Base-by-base conservation (phyloP, 2,888 invertebrate species). In the Drosophila greeni region DNA sequence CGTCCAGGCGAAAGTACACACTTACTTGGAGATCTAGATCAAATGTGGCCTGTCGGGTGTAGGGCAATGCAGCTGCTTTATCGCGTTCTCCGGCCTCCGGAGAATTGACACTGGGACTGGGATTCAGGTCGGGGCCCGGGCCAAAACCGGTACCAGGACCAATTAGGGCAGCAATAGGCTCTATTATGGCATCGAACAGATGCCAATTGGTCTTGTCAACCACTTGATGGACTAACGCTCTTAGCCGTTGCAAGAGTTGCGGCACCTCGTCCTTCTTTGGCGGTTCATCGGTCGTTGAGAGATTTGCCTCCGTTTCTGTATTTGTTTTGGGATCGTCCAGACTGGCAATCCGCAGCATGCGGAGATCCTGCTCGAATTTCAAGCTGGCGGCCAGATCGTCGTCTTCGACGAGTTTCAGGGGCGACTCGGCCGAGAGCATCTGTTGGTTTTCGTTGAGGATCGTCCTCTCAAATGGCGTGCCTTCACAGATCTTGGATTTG, bases 391-490 rank as follows among this genome's bases (percentile, higher is more conserved):
- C 42, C 8, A 69, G 9, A 3, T 43, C 47, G 9, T 82, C 79
- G 49, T 79, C 79, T 14, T 82, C 74, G 2, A 77, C 61, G 0
- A 79, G 49, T 26, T 79, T 80, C 6, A 79, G 36, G 0, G 79
- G 79, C 11, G 79, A 79, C 24, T 79, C 79, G 0, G 74, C 77
- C 5, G 80, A 65, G 23, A 79, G 49, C 82, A 79, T 82, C 67
- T 79, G 75, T 12, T 72, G 59, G 43, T 56, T 69, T 16, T 77
- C 77, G 7, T 14, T 47, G 1, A 80, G 16, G 8, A 75, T 66
- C 0, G 54, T 61, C 6, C 53, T 55, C 23, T 74, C 64, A 7
- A 76, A 70, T 4, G 43, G 60, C 0, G 58, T 47, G 7, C 61
- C 34, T 11, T 26, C 42, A 9, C 45, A 20, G 3, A 31, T 47